Percentiles rank a stretch among this genome's conserved stretches.
phyloP scores from a whole-genome alignment of 2,888 invertebrate species.

The Agrenia bidenticulata region DNA sequence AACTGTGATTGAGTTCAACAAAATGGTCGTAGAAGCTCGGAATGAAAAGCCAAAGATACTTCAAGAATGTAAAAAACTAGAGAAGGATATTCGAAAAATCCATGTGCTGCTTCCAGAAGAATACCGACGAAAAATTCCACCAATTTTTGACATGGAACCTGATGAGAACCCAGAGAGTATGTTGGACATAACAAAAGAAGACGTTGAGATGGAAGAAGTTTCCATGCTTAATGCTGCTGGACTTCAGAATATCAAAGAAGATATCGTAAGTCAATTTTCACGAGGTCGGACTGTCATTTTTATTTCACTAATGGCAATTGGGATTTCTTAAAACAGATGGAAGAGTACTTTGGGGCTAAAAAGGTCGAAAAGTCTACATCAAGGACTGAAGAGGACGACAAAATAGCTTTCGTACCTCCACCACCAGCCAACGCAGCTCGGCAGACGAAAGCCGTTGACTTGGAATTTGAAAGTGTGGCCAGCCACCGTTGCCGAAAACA shows the following conservation, averaged over 20 bases:
- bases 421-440: conserved; percentile 27
- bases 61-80: conserved; percentile 55
- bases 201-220: conserved; percentile 30
- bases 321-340: no score
- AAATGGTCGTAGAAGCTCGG: conserved; percentile 57
- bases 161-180: conserved; percentile 58
- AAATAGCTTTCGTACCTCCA: not conserved
- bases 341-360: conserved; percentile 30
- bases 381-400: conserved; percentile 26
- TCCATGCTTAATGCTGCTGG: conserved; percentile 30
- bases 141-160: conserved; percentile 62
- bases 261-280: conserved; percentile 20
- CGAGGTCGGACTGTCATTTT: no score
- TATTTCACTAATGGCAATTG: not conserved
- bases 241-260: conserved; percentile 27
- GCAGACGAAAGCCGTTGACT: conserved; percentile 30
- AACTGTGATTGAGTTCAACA: conserved; percentile 60
- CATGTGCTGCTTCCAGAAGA: conserved; percentile 64
- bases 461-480: conserved; percentile 41
- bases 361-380: conserved; percentile 25
- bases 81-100: conserved; percentile 59
- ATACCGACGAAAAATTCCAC: conserved; percentile 59
- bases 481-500: conserved; percentile 47
- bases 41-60: conserved; percentile 58
- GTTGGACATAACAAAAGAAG: conserved; percentile 36